Percentiles rank a stretch among this genome's conserved stretches.
These are phyloP conservation scores for Tribolium castaneum DNA, from an alignment of 1,140 invertebrate genomes.

Conservation along the genomic window DNA sequence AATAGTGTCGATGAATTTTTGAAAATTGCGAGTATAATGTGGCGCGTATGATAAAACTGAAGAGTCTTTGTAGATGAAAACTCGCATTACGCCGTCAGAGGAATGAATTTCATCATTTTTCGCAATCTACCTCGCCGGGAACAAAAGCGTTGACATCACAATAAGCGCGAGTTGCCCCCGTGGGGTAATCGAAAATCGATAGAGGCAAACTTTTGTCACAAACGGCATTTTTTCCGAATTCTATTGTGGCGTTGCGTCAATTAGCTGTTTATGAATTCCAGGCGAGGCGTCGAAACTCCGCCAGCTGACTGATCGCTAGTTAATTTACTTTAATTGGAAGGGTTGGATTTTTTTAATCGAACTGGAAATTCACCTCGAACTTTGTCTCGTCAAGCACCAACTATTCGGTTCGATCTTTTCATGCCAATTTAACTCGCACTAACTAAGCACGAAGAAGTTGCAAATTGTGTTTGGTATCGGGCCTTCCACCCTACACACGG, in stretches of 20 bases:
- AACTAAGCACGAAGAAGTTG: conserved; percentile 25
- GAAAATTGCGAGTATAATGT: background rate
- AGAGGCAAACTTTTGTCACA: background rate
- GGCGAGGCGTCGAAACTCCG: background rate
- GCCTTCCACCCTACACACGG: background rate
- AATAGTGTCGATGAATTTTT: background rate
- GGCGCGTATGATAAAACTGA: too few species aligned
- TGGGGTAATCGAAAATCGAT: conserved; percentile 12
- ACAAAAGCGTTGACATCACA: conserved; percentile 4
- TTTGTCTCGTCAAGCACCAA: background rate
- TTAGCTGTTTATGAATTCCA: background rate
- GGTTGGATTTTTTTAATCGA: conserved; percentile 3
- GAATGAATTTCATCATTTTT: conserved; percentile 2
- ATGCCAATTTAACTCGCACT: conserved; percentile 7
- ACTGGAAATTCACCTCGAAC: conserved; percentile 10
- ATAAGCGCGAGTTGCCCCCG: conserved; percentile 12
- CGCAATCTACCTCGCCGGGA: background rate
- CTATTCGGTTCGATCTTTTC: background rate
- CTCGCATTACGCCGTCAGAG: too few species aligned
- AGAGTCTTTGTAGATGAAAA: too few species aligned
- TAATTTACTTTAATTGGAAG: conserved; percentile 12
- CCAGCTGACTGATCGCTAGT: background rate
- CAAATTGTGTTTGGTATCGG: conserved; percentile 2
- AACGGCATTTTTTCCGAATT: background rate
- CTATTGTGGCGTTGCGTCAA: background rate